These are phyloP conservation scores for Timema podura DNA, from an alignment of 2,888 invertebrate species.

Conservation along the genomic window DNA sequence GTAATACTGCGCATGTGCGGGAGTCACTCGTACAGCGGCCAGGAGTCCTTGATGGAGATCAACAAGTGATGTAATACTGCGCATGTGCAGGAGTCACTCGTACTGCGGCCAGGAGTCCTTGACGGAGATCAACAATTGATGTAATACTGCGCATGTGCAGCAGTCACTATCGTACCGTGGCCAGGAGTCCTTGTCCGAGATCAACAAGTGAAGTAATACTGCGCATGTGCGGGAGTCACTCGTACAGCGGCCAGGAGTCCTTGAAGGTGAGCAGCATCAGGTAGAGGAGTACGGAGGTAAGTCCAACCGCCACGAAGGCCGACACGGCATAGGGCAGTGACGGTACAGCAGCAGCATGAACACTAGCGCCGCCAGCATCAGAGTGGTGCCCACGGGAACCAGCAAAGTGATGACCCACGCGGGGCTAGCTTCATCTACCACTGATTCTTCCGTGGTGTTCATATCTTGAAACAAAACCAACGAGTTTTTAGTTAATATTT, in stretches of 20 bases:
- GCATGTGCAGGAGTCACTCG: too few species aligned
- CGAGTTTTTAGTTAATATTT: too few species aligned
- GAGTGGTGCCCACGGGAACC: slow-evolving; percentile 3
- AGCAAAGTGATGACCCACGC: neutral
- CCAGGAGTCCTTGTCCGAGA: too few species aligned
- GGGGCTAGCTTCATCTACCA: too few species aligned
- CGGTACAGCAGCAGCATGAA: slow-evolving; percentile 12
- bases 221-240: neutral
- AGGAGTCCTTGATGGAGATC: neutral
- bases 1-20: too few species aligned
- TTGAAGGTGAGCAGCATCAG: neutral
- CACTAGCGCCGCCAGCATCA: slow-evolving; percentile 10
- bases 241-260: neutral
- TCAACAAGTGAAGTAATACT: too few species aligned
- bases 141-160: too few species aligned
- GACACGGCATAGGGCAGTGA: slow-evolving; percentile 1
- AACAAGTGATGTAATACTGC: too few species aligned
- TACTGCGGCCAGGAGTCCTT: neutral
- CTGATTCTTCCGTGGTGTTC: too few species aligned
- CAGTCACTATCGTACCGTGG: too few species aligned
- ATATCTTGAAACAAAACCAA: too few species aligned
- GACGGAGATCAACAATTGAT: neutral
- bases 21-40: slow-evolving; percentile 9
- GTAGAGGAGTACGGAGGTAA: neutral
- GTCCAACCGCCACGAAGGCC: neutral